These are phyloP conservation scores for Oreochromis aureus DNA, from an alignment of 2,113 vertebrate genomes.

Conservation along the genomic window DNA sequence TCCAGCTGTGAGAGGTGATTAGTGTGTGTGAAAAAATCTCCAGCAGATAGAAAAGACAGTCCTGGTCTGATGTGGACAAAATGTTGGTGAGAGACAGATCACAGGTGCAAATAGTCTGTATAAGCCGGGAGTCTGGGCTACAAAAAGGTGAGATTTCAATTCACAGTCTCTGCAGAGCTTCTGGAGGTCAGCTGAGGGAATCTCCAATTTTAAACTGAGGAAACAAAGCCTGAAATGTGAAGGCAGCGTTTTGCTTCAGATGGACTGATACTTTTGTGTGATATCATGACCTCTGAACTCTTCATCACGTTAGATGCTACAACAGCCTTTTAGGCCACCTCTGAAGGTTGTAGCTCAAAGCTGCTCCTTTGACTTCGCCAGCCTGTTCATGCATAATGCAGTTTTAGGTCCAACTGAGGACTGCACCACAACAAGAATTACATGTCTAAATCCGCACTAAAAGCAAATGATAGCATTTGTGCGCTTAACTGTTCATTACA, in stretches of 20 bases:
- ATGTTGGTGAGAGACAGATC: background rate
- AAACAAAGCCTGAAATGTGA: background rate
- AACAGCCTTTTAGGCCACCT: background rate
- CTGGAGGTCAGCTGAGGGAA: background rate
- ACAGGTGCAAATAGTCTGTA: background rate
- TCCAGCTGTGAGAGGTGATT: background rate
- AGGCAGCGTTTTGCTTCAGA: background rate
- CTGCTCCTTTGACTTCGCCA: background rate
- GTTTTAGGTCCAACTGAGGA: background rate
- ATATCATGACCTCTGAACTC: background rate
- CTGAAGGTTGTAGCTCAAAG: background rate
- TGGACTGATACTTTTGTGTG: background rate
- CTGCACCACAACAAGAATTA: background rate
- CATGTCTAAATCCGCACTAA: background rate
- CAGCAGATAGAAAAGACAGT: background rate
- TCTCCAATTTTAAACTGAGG: background rate
- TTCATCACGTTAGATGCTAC: rapidly evolving
- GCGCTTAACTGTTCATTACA: no score
- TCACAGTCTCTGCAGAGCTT: background rate
- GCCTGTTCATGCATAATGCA: background rate
- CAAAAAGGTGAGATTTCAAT: background rate
- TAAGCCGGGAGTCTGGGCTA: rapidly evolving
- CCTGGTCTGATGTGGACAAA: background rate
- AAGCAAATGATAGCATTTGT: background rate
- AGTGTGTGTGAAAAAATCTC: background rate